Conservation (phyloP, 2,113 vertebrate genomes). For the Nasalis larvatus region DNA sequence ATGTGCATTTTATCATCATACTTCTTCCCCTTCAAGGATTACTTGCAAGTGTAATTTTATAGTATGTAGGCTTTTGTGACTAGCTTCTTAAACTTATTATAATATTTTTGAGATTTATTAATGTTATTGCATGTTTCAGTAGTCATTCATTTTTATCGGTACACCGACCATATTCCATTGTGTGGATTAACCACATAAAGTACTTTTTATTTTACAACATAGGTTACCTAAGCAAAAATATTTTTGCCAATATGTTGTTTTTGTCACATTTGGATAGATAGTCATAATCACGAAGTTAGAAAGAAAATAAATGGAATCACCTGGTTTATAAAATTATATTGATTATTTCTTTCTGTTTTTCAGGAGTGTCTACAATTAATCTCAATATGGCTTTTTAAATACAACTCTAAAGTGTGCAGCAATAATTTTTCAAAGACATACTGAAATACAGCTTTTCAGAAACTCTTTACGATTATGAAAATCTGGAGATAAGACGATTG, state of each 20-base stretch:
- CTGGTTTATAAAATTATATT: not conserved
- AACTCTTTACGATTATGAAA: not conserved
- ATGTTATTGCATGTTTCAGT: not conserved
- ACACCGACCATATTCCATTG: not conserved
- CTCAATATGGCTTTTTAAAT: not conserved
- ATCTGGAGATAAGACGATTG: not conserved
- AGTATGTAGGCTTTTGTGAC: not conserved
- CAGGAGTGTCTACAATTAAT: not conserved
- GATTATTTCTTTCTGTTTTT: not conserved
- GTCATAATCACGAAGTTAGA: not conserved
- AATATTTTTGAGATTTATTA: not conserved
- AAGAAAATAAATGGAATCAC: not conserved
- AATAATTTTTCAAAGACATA: not conserved
- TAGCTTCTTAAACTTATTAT: not conserved
- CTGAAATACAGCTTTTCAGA: not conserved
- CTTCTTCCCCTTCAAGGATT: not conserved
- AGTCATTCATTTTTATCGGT: not conserved
- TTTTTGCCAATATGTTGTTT: not conserved
- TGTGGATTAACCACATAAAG: not conserved
- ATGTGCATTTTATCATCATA: not conserved
- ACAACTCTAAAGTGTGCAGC: not conserved
- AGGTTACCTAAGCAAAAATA: not conserved
- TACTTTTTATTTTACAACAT: not conserved
- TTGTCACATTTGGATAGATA: not conserved
- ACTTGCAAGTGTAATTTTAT: not conserved